A percentile compares a stretch with the other conserved stretches of the same genome.
These are phyloP conservation scores for Leptoclinus maculatus DNA, from an alignment of 2,797 vertebrate genomes.

Conservation along the genomic window DNA sequence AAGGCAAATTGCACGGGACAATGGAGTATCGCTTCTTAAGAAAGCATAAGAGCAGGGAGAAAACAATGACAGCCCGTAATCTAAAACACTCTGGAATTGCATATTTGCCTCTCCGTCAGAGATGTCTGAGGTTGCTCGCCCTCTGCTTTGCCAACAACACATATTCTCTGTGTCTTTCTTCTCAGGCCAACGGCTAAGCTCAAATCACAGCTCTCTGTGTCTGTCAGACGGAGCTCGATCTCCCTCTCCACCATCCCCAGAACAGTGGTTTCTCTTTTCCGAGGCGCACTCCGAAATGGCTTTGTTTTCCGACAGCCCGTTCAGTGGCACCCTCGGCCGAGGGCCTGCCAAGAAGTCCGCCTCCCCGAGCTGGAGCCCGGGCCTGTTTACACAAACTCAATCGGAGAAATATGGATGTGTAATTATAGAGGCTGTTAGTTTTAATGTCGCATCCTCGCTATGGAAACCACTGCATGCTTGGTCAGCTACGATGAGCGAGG, in stretches of 20 bases:
- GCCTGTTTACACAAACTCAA: constrained; percentile 83
- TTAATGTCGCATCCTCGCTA: constrained; percentile 77
- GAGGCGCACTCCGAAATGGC: constrained; percentile 78
- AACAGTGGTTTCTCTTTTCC: constrained; percentile 81
- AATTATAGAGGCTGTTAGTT: constrained; percentile 83
- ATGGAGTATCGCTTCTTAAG: constrained; percentile 30
- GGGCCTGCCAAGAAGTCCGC: constrained; percentile 76
- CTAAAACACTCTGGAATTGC: constrained; percentile 72
- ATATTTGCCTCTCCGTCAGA: constrained; percentile 72
- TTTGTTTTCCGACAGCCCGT: constrained; percentile 80
- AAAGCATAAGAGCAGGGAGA: constrained; percentile 51
- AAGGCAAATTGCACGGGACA: constrained; percentile 52
- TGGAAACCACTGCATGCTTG: constrained; percentile 77
- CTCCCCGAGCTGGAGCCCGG: constrained; percentile 72
- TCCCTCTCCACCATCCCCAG: constrained; percentile 58
- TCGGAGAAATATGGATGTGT: constrained; percentile 81
- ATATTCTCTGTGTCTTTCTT: constrained; percentile 77
- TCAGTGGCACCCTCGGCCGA: constrained; percentile 73
- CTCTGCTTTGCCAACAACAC: constrained; percentile 77
- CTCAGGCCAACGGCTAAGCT: constrained; percentile 77
- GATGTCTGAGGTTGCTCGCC: constrained; percentile 79
- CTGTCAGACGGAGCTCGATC: constrained; percentile 67
- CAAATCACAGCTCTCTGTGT: constrained; percentile 77
- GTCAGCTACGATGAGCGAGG: constrained; percentile 68
- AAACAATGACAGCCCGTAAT: constrained; percentile 73